Conservation (phyloP, 2,888 invertebrate genomes). For the Drosophila nr. medialis region DNA sequence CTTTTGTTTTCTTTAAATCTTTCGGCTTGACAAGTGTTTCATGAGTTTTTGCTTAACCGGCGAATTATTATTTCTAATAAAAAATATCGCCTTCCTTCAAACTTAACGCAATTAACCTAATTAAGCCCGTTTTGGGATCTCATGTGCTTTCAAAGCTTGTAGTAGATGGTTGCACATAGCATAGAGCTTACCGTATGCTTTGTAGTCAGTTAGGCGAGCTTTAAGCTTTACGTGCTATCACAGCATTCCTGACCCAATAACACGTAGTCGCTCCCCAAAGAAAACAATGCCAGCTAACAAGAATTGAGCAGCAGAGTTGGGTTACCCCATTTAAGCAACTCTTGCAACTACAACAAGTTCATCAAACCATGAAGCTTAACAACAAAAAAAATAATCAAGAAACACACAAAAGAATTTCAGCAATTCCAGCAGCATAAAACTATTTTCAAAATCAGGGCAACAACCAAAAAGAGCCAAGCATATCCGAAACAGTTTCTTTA, state of each 20-base stretch:
- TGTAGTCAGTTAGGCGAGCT: background rate
- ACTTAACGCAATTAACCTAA: background rate
- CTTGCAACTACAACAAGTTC: slow-evolving; percentile 23
- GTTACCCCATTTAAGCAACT: slow-evolving; percentile 10
- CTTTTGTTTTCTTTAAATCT: background rate
- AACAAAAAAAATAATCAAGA: slow-evolving; percentile 19
- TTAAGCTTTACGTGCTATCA: slow-evolving; percentile 6
- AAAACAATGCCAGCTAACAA: slow-evolving; percentile 50
- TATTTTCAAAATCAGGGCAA: slow-evolving; percentile 49
- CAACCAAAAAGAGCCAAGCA: slow-evolving; percentile 35
- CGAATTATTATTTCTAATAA: background rate
- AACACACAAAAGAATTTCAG: slow-evolving; percentile 51
- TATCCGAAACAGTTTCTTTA: slow-evolving; percentile 46
- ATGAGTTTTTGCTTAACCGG: background rate
- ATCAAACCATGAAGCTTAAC: slow-evolving; percentile 55
- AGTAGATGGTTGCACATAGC: background rate
- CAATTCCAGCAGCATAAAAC: slow-evolving; percentile 48
- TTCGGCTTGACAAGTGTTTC: background rate
- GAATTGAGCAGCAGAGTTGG: slow-evolving; percentile 31
- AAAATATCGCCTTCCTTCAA: background rate
- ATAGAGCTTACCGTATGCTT: background rate
- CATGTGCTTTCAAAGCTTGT: slow-evolving; percentile 1
- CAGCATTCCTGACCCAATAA: slow-evolving; percentile 17
- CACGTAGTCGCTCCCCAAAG: slow-evolving; percentile 28
- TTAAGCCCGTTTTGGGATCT: background rate